Base-by-base conservation (phyloP, 23 tunicate species). In the Halocynthia aurantium region DNA sequence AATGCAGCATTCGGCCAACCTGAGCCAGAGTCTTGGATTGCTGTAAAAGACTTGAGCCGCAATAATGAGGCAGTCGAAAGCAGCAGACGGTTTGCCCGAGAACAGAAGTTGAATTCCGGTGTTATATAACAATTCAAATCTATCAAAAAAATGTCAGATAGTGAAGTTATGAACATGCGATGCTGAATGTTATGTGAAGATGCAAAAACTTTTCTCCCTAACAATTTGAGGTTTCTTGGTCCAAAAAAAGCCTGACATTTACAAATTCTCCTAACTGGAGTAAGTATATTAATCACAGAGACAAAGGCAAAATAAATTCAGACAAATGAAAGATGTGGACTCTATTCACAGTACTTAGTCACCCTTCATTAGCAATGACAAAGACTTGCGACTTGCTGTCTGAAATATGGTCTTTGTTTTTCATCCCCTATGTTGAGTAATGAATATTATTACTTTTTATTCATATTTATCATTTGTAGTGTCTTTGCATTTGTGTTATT, bases 1-100 rank as follows among this genome's bases (percentile, higher is more conserved):
- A 67, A 92, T 86, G 76, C 98, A 92, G 62, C 98, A 86, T 52
- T 92, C 98, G 7, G 98, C 98, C 77, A 92, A 20, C 50, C 98
- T 77, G 66, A 92, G 68, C 98, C 98, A 92, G 58, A 92, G 65
- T 22, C 91, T 62, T 7, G 98, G 98, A 67, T 92, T 92, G 54
- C 66, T 21, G 52, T 78, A 83, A 67, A 77, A 92, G 6, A 67
- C 88, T 6, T 57, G 85, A 18, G 72, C 88, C 0, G 84, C 88
- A 21, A 80, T 53, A 18, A 92, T 70, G 6, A 92, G 81, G 58
- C 85, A 79, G 52, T 92, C 98, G 57, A 92, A 92, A 8, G 92
- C 98, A 2, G 80, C 66, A 8, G 75, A 31, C 10, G 98, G 71
- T 58, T 80, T 74, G 13, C 98, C 98, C 73, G 82, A 80, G 66